Conservation (phyloP, 1,140 invertebrate genomes). For the Neelides sp. region DNA sequence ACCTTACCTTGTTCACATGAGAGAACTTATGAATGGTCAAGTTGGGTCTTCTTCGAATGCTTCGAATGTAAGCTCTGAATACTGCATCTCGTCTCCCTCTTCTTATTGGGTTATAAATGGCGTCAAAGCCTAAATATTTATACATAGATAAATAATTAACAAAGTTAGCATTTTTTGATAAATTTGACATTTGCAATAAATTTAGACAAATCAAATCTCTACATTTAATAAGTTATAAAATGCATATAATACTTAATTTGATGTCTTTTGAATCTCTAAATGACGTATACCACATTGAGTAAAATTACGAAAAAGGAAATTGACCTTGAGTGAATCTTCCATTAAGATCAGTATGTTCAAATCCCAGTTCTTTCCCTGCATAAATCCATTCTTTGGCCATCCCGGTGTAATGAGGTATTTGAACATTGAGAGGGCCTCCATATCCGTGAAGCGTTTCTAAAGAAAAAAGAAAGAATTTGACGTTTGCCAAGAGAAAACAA, state of each 20-base stretch:
- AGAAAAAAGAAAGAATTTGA: no score
- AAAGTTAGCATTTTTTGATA: no score
- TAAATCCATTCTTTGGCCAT: conserved; percentile 7
- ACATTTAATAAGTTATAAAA: no score
- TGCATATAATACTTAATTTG: no score
- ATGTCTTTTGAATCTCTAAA: no score
- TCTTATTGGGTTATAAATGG: conserved; percentile 12
- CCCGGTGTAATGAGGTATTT: conserved; percentile 1
- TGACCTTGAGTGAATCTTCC: conserved; percentile 3
- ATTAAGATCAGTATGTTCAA: conserved; percentile 7
- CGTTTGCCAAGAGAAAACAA: no score
- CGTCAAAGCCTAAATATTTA: conserved; percentile 17
- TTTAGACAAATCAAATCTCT: no score
- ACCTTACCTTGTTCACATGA: conserved; percentile 19
- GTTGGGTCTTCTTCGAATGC: conserved; percentile 1
- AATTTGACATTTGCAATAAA: no score
- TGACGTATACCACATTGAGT: no score
- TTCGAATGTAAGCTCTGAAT: conserved; percentile 18
- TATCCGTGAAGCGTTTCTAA: conserved; percentile 1
- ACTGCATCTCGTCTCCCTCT: conserved; percentile 11
- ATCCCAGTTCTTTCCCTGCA: conserved; percentile 9
- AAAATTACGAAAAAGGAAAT: no score
- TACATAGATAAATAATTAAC: no score
- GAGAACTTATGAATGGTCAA: conserved; percentile 24
- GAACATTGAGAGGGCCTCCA: conserved; percentile 4